Evolutionary conservation across 2,888 invertebrate species (phyloP).

Genomic region (Lomographa bimaculata): DNA sequence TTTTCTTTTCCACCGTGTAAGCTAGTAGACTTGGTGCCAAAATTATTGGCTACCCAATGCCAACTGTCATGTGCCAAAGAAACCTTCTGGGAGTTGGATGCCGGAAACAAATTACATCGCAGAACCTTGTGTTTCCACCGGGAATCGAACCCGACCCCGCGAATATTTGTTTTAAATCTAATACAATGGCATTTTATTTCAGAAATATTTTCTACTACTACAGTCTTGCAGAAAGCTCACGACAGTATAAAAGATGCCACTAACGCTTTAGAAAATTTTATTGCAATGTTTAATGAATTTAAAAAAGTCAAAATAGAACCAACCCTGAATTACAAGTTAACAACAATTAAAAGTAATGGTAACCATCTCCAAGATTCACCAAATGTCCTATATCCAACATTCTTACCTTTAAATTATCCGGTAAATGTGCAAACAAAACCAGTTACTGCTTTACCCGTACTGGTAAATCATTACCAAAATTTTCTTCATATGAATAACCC

Average conservation of each 20-base stretch:
- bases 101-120: background rate
- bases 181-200: background rate
- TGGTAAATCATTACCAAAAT: constrained; percentile 3
- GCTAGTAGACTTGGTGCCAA: too few species aligned
- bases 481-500: constrained; percentile 4
- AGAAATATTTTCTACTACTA: background rate
- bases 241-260: constrained; percentile 3
- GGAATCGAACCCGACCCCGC: too few species aligned
- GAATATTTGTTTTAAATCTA: too few species aligned
- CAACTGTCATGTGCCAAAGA: too few species aligned
- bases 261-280: constrained; percentile 5
- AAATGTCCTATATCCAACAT: constrained; percentile 11
- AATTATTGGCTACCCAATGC: too few species aligned
- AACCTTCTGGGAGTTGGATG: too few species aligned
- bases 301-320: background rate
- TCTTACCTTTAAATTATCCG: constrained; percentile 10
- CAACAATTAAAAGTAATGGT: constrained; percentile 18
- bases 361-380: constrained; percentile 16
- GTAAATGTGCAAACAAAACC: background rate
- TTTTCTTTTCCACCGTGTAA: too few species aligned
- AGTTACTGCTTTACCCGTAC: background rate
- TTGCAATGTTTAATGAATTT: constrained; percentile 8
- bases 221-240: background rate
- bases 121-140: too few species aligned
- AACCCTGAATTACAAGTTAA: background rate